Conservation (phyloP, 2,888 invertebrate species). For the Piscicola geometra region DNA sequence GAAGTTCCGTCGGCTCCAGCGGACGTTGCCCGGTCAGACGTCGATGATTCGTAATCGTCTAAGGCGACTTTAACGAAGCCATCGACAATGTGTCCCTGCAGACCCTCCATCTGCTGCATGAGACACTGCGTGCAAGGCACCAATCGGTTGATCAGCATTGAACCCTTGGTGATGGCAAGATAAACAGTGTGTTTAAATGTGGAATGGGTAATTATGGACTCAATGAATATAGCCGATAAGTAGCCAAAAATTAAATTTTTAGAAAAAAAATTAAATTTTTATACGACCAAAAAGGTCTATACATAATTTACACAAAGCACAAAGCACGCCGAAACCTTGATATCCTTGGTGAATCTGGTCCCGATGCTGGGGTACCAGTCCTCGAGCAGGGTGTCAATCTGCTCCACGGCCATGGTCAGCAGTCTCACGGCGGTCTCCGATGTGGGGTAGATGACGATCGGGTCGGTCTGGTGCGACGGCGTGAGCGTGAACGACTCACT, state of each 20-base stretch:
- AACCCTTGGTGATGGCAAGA: conserved; percentile 66
- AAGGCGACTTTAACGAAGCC: neutral
- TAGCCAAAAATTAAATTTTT: too few species aligned
- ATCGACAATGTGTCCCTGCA: neutral
- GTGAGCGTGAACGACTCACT: conserved; percentile 62
- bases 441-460: conserved; percentile 31
- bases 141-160: conserved; percentile 84
- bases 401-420: conserved; percentile 68
- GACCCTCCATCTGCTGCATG: conserved; percentile 40
- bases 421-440: conserved; percentile 39
- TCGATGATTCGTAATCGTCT: neutral
- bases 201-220: too few species aligned
- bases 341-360: conserved; percentile 90
- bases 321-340: neutral
- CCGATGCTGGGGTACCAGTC: conserved; percentile 96
- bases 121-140: conserved; percentile 88
- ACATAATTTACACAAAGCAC: too few species aligned
- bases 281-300: too few species aligned
- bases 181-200: too few species aligned
- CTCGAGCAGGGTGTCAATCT: conserved; percentile 88
- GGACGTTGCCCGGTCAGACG: too few species aligned
- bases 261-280: too few species aligned
- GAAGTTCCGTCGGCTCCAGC: too few species aligned
- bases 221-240: too few species aligned
- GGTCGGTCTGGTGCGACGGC: conserved; percentile 7